Conservation (phyloP, 2,888 invertebrate species). For the Phlogophora meticulosa region DNA sequence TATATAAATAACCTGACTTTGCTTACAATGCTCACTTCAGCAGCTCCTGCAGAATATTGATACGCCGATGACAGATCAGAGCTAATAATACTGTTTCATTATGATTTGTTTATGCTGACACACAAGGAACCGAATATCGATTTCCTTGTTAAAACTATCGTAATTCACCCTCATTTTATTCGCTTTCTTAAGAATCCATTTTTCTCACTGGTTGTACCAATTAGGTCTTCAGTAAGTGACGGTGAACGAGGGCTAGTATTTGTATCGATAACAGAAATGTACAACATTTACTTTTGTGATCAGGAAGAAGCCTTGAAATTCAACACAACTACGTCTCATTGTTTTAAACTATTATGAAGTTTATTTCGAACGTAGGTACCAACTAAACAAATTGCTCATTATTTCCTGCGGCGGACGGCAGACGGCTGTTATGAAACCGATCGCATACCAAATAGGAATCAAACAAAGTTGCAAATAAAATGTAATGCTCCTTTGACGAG, state of each 20-base stretch:
- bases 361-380: slow-evolving; percentile 61
- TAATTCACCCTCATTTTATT: neutral
- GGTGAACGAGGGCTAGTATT: neutral
- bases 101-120: slow-evolving; percentile 35
- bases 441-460: slow-evolving; percentile 50
- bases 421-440: slow-evolving; percentile 60
- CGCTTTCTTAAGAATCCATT: neutral
- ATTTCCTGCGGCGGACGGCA: slow-evolving; percentile 64
- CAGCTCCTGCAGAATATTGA: slow-evolving; percentile 60
- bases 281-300: slow-evolving; percentile 31
- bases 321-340: slow-evolving; percentile 56
- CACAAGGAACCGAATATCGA: neutral
- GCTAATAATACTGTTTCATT: slow-evolving; percentile 37
- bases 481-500: slow-evolving; percentile 51
- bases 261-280: slow-evolving; percentile 1
- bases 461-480: slow-evolving; percentile 66
- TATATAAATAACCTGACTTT: slow-evolving; percentile 58
- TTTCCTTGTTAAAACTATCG: slow-evolving; percentile 3
- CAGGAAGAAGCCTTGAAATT: slow-evolving; percentile 35
- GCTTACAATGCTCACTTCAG: slow-evolving; percentile 58
- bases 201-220: neutral
- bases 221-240: neutral
- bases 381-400: slow-evolving; percentile 58
- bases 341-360: slow-evolving; percentile 62
- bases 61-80: slow-evolving; percentile 46